These are phyloP conservation scores for Tenodera sinensis DNA, from an alignment of 2,888 invertebrate genomes.

Conservation along the genomic window DNA sequence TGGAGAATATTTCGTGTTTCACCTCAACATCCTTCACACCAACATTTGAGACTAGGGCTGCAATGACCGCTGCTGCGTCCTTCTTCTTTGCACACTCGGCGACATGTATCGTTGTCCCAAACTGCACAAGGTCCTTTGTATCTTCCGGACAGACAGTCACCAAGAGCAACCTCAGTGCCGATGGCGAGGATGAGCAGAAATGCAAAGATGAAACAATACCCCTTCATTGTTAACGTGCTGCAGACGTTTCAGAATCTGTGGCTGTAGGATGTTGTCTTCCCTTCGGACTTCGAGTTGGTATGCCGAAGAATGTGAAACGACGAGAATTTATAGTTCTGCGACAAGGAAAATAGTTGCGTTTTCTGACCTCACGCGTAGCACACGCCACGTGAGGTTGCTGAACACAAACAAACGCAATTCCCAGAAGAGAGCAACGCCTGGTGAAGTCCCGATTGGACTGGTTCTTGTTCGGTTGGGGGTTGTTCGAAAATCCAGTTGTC, in stretches of 20 bases:
- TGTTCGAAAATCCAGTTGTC: too few species aligned
- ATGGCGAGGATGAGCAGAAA: neutral
- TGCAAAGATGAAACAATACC: neutral
- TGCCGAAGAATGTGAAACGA: neutral
- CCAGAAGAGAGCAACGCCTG: too few species aligned
- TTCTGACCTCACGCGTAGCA: neutral
- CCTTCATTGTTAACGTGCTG: neutral
- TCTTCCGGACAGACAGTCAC: neutral
- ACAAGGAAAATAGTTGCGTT: neutral
- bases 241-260: neutral
- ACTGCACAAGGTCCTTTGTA: neutral
- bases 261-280: neutral
- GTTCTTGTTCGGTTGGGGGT: too few species aligned
- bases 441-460: too few species aligned
- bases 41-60: neutral
- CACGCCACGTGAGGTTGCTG: too few species aligned
- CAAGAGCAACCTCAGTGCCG: neutral
- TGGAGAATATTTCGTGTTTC: too few species aligned
- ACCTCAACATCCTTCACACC: neutral
- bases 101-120: neutral
- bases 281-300: neutral
- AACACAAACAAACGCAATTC: too few species aligned
- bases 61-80: neutral
- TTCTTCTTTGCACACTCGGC: neutral
- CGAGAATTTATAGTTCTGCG: neutral